A percentile compares a stretch with the other conserved stretches of the same genome.
Conservation (phyloP, 2,888 invertebrate genomes). For the Apotomis betuletana region DNA sequence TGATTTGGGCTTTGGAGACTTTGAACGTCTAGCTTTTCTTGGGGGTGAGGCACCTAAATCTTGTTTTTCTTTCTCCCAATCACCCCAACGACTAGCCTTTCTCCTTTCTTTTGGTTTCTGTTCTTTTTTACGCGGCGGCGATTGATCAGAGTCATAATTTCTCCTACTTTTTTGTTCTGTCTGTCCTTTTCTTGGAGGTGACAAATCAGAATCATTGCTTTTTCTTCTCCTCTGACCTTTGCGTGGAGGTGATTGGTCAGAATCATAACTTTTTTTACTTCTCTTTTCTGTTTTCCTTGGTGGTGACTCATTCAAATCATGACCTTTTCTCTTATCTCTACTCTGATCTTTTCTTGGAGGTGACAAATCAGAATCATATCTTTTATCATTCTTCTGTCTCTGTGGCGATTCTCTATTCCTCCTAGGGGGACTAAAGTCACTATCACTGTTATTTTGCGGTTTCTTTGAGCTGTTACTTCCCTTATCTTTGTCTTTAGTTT, state of each 20-base stretch:
- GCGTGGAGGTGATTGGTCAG: slow-evolving; percentile 56
- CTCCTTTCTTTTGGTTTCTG: slow-evolving; percentile 41
- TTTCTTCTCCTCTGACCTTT: slow-evolving; percentile 43
- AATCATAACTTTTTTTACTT: slow-evolving; percentile 44
- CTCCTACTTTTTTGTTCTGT: slow-evolving; percentile 14
- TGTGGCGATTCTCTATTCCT: slow-evolving; percentile 14
- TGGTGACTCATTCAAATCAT: slow-evolving; percentile 53
- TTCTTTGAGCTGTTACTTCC: slow-evolving; percentile 31
- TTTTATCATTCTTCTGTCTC: slow-evolving; percentile 35
- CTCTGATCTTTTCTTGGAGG: slow-evolving; percentile 54
- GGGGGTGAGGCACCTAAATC: slow-evolving; percentile 55
- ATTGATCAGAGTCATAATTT: slow-evolving; percentile 34
- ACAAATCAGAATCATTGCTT: slow-evolving; percentile 50
- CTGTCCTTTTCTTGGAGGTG: slow-evolving; percentile 53
- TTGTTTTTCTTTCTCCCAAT: slow-evolving; percentile 44
- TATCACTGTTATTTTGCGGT: slow-evolving; percentile 55
- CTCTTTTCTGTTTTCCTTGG: slow-evolving; percentile 51
- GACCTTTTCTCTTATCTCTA: slow-evolving; percentile 32
- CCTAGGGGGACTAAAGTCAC: slow-evolving; percentile 71
- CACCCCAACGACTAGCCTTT: slow-evolving; percentile 62
- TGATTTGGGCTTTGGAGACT: slow-evolving; percentile 9
- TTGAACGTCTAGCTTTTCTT: slow-evolving; percentile 50
- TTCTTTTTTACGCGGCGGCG: slow-evolving; percentile 42
- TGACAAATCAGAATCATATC: slow-evolving; percentile 54
- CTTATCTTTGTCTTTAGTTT: slow-evolving; percentile 7